Base-by-base conservation (phyloP, 2,888 invertebrate genomes). In the Drosophila incognita region DNA sequence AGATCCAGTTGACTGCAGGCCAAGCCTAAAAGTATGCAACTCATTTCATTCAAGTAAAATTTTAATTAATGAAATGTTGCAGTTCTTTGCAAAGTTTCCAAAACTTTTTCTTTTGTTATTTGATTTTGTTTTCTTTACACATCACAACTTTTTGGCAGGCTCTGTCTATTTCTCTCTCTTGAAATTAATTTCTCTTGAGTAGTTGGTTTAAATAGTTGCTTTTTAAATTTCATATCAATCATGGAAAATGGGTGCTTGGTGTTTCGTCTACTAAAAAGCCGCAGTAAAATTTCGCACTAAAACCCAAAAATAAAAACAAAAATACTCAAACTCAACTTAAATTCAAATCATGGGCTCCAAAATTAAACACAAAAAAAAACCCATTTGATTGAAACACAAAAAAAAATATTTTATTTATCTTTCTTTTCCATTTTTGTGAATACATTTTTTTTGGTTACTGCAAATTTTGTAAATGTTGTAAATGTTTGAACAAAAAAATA, bases 281-380 rank as follows among this genome's bases (percentile, higher is more conserved):
- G 82, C 85, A 83, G 88, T 87, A 88, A 74, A 74, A 77, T 74
- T 86, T 86, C 84, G 85, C 85, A 87, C 89, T 88, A 85, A 89
- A 82, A 84, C 76, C 74, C 64, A 75, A 63, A 54, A 48, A 35
- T 35, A 35, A 21, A 46, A 15, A 46, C 4, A 27, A 15, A 70
- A 71, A 63, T 53, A 40, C 13, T 53, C n/a, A 29, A 62, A 53
- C 54, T 56, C 49, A 68, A 74, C 53, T 58, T 29, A 56, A 78
- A 69, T 58, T 69, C 58, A 79, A 81, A 51, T 76, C 70, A 74
- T 84, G 79, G 81, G 76, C 76, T 76, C 71, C 74, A 83, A 77
- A 62, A 58, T 69, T 62, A 51, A 71, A 75, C 74, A 79, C 74
- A 73, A 71, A 68, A 46, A 24, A 67, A 29, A 2, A 10, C 66